These are phyloP conservation scores for Crotalus viridis DNA, from an alignment of 2,113 vertebrate genomes.

Conservation along the genomic window DNA sequence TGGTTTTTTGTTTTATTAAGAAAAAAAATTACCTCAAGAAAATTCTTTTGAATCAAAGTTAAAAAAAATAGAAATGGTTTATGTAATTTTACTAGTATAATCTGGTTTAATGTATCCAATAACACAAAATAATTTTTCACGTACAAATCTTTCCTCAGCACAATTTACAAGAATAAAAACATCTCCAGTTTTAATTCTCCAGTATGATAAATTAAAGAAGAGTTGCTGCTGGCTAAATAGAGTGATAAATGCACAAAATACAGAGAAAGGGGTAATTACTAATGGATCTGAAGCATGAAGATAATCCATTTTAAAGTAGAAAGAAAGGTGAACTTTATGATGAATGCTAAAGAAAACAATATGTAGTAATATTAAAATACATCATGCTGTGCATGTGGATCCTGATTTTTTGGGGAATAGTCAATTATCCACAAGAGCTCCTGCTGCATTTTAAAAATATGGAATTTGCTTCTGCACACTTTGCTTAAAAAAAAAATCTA, in stretches of 20 bases:
- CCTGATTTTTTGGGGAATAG: slow-evolving; percentile 7
- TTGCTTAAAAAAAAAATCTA: slow-evolving; percentile 2
- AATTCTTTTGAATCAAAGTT: background rate
- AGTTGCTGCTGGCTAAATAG: slow-evolving; percentile 29
- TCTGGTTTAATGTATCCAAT: slow-evolving; percentile 1
- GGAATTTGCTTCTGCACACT: background rate
- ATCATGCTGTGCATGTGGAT: background rate
- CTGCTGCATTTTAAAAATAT: background rate
- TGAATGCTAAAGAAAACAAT: slow-evolving; percentile 23
- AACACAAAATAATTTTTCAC: slow-evolving; percentile 39
- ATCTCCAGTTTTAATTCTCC: slow-evolving; percentile 20
- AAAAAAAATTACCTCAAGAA: background rate
- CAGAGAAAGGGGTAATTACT: slow-evolving; percentile 20
- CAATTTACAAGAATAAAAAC: slow-evolving; percentile 25
- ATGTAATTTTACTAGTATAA: background rate
- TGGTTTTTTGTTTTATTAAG: background rate
- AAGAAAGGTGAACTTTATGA: slow-evolving; percentile 23
- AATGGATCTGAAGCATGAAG: slow-evolving; percentile 20
- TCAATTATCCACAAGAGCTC: slow-evolving; percentile 4
- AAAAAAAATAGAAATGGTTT: background rate
- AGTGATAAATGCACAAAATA: slow-evolving; percentile 29
- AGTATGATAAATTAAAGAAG: slow-evolving; percentile 37
- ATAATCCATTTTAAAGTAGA: slow-evolving; percentile 34
- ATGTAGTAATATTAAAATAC: background rate
- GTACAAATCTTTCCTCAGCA: background rate